Base-by-base conservation (phyloP, 2,113 vertebrate genomes). In the Struthidea cinerea region DNA sequence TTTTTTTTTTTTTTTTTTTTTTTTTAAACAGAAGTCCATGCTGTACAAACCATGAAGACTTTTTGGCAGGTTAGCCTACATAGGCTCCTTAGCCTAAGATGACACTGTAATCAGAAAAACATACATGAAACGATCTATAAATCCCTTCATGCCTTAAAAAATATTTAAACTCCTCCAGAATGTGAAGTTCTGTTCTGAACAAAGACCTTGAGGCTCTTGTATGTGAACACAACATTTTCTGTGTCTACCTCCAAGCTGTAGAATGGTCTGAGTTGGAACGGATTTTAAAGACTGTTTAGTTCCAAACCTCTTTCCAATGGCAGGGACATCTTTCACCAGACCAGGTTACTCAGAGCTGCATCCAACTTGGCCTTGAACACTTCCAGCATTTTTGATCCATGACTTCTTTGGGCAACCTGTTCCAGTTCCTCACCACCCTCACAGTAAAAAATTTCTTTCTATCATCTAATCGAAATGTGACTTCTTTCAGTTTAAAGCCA, bases 1-100 rank as follows among this genome's bases (percentile, higher is more conserved):
- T 1, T 32, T 68, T 59, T n/a, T n/a, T n/a, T n/a, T n/a, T n/a
- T n/a, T n/a, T n/a, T 2, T 2, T 3, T 1, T 32, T 68, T 59
- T n/a, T n/a, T 87, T 93, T 83, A 70, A 81, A 86, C 0, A 1
- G 75, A 92, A 89, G 73, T 56, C 24, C 7, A 13, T 69, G 55
- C 26, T 33, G 23, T 50, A 20, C 5, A 87, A 93, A 37, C 23
- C n/a, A 69, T 75, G 53, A 84, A 79, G 27, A 16, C 20, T 35
- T 63, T 42, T 44, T 92, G 33, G 21, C 33, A 83, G 61, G 13
- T 47, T 67, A 91, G 5, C 9, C n/a, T 71, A 65, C 14, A 16
- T 22, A 69, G 9, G 7, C 3, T 89, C 17, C 35, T 90, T 64
- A 74, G 55, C 11, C 33, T 52, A 77, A 80, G 16, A 91, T 24